Conservation (phyloP, 2,113 vertebrate species). For the Machaerirhynchus nigripectus region DNA sequence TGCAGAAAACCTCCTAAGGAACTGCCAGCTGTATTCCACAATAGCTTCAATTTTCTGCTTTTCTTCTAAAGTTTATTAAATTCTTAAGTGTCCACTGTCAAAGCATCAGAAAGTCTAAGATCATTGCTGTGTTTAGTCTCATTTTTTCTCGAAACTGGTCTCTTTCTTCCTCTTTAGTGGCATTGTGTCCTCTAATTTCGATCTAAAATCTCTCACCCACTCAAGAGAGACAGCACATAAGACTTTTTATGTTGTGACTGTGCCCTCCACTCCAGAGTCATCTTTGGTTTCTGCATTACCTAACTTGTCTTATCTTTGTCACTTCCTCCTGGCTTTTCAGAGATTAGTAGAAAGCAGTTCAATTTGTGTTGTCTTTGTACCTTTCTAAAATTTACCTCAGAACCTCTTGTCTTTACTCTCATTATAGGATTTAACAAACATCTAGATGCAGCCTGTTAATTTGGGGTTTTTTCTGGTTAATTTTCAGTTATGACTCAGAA, state of each 20-base stretch:
- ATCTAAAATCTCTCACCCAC: not conserved
- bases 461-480: not conserved
- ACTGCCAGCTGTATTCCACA: not conserved
- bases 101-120: not conserved
- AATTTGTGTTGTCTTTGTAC: not conserved
- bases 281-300: not conserved
- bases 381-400: not conserved
- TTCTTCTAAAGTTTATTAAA: not conserved
- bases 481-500: not conserved
- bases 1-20: not conserved
- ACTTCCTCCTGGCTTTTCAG: not conserved
- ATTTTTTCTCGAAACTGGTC: not conserved
- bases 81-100: not conserved
- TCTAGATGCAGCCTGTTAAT: not conserved
- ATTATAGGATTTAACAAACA: not conserved
- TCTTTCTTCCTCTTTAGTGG: not conserved
- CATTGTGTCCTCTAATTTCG: not conserved
- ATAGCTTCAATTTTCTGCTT: not conserved
- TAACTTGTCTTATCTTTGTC: not conserved
- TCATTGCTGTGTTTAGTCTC: not conserved
- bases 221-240: not conserved
- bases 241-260: not conserved
- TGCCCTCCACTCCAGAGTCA: rapidly evolving
- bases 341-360: not conserved
- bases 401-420: not conserved